Percentiles rank a stretch among this genome's conserved stretches.
These are phyloP conservation scores for Oplegnathus fasciatus DNA, from an alignment of 2,113 vertebrate genomes.

Conservation along the genomic window DNA sequence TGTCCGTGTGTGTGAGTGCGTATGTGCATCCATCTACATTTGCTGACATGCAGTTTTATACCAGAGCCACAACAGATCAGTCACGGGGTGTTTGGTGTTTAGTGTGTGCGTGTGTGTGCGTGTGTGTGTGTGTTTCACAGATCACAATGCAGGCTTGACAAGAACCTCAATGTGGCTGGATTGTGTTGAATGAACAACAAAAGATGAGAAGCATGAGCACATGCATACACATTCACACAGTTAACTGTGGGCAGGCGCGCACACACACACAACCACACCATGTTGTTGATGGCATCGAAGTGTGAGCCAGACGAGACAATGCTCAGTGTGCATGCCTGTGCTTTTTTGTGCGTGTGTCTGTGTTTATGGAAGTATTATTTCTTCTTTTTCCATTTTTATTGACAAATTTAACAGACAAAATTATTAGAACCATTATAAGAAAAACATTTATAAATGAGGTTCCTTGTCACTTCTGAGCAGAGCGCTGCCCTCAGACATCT, in stretches of 20 bases:
- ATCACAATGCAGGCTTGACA: slow-evolving; percentile 13
- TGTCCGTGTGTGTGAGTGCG: neutral
- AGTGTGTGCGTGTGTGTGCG: slow-evolving; percentile 4
- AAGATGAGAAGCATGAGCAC: slow-evolving; percentile 10
- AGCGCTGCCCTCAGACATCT: too few species aligned
- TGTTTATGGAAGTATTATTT: too few species aligned
- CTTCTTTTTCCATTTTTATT: too few species aligned
- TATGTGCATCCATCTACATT: slow-evolving; percentile 2
- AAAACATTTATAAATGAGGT: too few species aligned
- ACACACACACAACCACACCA: neutral
- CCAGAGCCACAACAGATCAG: slow-evolving; percentile 25
- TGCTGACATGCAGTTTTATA: slow-evolving; percentile 54
- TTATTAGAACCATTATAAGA: too few species aligned
- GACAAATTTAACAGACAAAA: too few species aligned
- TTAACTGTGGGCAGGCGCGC: neutral
- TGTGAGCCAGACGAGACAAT: neutral
- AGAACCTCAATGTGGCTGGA: neutral
- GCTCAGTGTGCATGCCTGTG: neutral
- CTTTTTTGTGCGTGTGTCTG: neutral
- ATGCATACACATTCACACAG: slow-evolving; percentile 11
- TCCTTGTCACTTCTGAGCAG: too few species aligned
- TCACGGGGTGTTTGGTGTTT: neutral
- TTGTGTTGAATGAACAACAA: slow-evolving; percentile 14
- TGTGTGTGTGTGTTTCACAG: slow-evolving; percentile 1
- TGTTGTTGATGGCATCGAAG: neutral